These are phyloP conservation scores for Drosophila kepulauana DNA, from an alignment of 1,140 invertebrate species.

Conservation along the genomic window DNA sequence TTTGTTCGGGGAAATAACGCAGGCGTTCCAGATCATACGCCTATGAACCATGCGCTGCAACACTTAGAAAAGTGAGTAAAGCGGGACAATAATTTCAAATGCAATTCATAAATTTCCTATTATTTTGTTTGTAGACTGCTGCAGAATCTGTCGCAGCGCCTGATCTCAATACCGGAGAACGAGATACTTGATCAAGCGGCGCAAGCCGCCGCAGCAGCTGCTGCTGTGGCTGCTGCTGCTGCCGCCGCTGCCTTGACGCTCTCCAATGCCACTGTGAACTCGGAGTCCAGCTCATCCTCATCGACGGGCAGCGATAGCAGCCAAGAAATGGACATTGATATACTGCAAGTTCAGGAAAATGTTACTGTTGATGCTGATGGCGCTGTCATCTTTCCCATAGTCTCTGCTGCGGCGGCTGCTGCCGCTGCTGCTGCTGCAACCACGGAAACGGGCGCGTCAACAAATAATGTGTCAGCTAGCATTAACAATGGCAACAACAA, in stretches of 20 bases:
- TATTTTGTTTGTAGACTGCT: constrained; percentile 85
- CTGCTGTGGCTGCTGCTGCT: constrained; percentile 74
- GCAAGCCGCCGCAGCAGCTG: constrained; percentile 67
- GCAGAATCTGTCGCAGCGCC: constrained; percentile 86
- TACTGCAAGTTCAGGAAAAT: constrained; percentile 86
- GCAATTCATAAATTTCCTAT: background rate
- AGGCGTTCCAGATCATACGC: constrained; percentile 90
- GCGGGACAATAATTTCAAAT: background rate
- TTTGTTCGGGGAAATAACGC: constrained; percentile 92
- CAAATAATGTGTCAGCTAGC: constrained; percentile 44
- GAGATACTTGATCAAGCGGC: constrained; percentile 85
- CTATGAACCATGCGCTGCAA: constrained; percentile 88
- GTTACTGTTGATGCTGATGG: constrained; percentile 81
- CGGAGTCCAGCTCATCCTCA: constrained; percentile 62
- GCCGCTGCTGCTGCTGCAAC: constrained; percentile 17
- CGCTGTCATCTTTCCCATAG: constrained; percentile 70
- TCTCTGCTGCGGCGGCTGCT: constrained; percentile 14
- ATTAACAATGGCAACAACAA: constrained; percentile 49
- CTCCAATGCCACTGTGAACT: constrained; percentile 67
- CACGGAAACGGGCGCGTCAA: constrained; percentile 13
- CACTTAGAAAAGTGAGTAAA: constrained; percentile 88
- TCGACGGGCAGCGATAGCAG: constrained; percentile 65
- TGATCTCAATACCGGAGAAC: constrained; percentile 86
- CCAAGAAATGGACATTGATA: constrained; percentile 86
- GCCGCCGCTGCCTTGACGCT: constrained; percentile 68